Conservation (phyloP, 1,140 invertebrate genomes). For the Rhopalosiphum maidis region DNA sequence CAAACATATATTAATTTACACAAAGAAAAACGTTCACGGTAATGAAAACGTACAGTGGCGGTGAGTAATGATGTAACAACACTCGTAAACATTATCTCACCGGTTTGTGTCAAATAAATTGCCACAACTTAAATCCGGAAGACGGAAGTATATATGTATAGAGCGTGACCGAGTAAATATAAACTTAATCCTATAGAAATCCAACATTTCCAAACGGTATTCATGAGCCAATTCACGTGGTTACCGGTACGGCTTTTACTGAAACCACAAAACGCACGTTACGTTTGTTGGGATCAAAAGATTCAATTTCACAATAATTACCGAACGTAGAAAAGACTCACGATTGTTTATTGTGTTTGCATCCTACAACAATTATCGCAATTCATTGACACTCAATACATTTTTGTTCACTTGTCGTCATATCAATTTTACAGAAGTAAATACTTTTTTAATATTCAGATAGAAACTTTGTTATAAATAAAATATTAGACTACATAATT, state of each 20-base stretch:
- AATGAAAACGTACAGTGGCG: neutral
- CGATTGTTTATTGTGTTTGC: neutral
- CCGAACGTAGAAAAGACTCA: neutral
- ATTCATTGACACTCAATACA: no score
- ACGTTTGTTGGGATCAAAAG: neutral
- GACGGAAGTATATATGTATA: neutral
- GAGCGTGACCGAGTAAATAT: neutral
- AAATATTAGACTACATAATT: no score
- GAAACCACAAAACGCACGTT: neutral
- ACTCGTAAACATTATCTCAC: neutral
- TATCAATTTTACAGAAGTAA: no score
- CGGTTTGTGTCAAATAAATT: neutral
- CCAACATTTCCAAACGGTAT: neutral
- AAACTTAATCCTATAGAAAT: neutral
- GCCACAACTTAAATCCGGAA: neutral
- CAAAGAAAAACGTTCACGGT: neutral
- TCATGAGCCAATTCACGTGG: neutral
- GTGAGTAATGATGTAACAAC: slow-evolving; percentile 2
- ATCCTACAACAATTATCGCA: no score
- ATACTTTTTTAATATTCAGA: no score
- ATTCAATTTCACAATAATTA: neutral
- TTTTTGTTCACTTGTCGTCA: no score
- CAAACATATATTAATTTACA: neutral
- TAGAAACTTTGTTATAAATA: no score
- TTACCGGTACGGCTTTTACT: neutral